Percentiles rank a stretch among this genome's conserved stretches.
phyloP scores from a whole-genome alignment of 2,113 vertebrate genomes.

The Stigmatopora nigra region DNA sequence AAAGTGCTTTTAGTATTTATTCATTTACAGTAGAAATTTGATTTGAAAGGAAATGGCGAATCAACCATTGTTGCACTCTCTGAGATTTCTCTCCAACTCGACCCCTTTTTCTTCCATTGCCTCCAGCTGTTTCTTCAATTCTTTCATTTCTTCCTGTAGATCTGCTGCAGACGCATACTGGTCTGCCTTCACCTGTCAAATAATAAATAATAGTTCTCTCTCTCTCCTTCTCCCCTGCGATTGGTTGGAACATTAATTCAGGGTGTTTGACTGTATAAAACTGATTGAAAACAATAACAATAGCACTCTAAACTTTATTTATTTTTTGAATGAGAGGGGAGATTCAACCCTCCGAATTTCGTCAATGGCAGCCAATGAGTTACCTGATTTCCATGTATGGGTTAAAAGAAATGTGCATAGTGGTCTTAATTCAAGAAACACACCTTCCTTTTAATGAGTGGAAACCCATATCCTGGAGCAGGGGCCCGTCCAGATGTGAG shows the following conservation, averaged over 20 bases:
- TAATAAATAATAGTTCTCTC: not conserved
- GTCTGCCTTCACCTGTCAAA: conserved; percentile 80
- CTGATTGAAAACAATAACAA: too few relatives aligned
- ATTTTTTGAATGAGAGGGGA: too few relatives aligned
- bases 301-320: too few relatives aligned
- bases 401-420: not conserved
- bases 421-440: not conserved
- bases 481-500: conserved; percentile 68
- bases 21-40: not conserved
- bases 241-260: too few relatives aligned
- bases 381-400: not conserved
- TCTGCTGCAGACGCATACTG: conserved; percentile 71
- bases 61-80: conserved; percentile 70
- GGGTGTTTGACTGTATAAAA: too few relatives aligned
- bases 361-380: too few relatives aligned
- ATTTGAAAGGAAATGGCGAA: not conserved
- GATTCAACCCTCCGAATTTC: too few relatives aligned
- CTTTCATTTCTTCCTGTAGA: conserved; percentile 76
- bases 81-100: conserved; percentile 78
- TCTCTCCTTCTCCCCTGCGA: not conserved
- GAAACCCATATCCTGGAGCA: conserved; percentile 83
- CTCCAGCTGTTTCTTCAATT: conserved; percentile 76
- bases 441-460: conserved; percentile 92
- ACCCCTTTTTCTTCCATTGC: conserved; percentile 79
- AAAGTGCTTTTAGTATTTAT: not conserved